Percentiles rank a stretch among this genome's conserved stretches.
These are phyloP conservation scores for Tenualosa ilisha DNA, from an alignment of 2,797 vertebrate species.

Conservation along the genomic window DNA sequence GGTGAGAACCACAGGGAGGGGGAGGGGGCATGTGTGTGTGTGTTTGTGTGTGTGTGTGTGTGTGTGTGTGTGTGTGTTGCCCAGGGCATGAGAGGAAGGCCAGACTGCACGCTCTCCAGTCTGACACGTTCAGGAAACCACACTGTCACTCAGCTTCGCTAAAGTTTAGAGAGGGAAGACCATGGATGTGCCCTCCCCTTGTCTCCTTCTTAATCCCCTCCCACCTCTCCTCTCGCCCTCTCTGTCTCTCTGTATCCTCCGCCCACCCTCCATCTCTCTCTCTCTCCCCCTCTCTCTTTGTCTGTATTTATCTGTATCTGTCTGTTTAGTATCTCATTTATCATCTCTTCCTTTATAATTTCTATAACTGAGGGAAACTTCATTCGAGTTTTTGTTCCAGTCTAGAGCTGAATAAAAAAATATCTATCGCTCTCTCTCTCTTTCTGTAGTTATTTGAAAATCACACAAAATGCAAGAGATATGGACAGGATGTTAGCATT, in stretches of 20 bases:
- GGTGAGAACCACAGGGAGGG: not conserved
- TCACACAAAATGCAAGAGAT: no score
- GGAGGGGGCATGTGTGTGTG: not conserved
- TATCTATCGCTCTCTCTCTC: no score
- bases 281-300: slow-evolving; percentile 27
- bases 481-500: no score
- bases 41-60: no score
- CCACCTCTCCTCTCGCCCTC: slow-evolving; percentile 8
- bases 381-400: no score
- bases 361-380: not conserved
- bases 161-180: not conserved
- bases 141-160: not conserved
- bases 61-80: no score
- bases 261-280: slow-evolving; percentile 28
- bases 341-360: not conserved
- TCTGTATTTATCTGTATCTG: not conserved
- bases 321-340: not conserved
- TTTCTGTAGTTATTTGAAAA: no score
- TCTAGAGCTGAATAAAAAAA: no score
- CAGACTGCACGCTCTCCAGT: not conserved
- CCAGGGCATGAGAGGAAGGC: not conserved
- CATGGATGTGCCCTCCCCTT: not conserved
- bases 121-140: not conserved
- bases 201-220: slow-evolving; percentile 28
- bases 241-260: slow-evolving; percentile 25